Conservation (phyloP, 2,113 vertebrate species). For the Suncus etruscus region DNA sequence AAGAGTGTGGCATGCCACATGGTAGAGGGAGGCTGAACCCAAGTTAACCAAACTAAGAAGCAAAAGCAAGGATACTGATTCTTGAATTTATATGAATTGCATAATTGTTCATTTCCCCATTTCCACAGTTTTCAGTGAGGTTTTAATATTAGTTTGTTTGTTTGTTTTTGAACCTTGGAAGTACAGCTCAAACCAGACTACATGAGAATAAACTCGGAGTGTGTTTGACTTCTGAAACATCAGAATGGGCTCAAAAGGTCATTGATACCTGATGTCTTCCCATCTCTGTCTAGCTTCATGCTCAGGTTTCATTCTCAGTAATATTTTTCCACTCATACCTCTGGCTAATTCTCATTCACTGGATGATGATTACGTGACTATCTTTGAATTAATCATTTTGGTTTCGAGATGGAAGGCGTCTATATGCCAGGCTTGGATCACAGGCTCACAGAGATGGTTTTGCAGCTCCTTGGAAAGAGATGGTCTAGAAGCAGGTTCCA, state of each 20-base stretch:
- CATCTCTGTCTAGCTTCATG: background rate
- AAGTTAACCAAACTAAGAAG: background rate
- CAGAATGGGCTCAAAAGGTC: background rate
- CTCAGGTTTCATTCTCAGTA: background rate
- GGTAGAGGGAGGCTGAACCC: background rate
- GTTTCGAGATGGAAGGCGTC: too few relatives aligned
- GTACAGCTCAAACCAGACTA: slow-evolving; percentile 38
- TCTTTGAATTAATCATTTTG: background rate
- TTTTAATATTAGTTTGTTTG: slow-evolving; percentile 31
- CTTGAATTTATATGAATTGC: background rate
- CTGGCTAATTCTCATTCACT: background rate
- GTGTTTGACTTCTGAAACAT: slow-evolving; percentile 28
- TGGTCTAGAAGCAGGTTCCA: too few relatives aligned
- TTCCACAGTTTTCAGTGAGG: background rate
- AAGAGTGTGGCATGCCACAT: background rate
- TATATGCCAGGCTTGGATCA: too few relatives aligned
- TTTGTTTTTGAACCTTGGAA: slow-evolving; percentile 39
- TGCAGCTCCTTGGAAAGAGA: too few relatives aligned
- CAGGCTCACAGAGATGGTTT: too few relatives aligned
- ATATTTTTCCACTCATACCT: too few relatives aligned
- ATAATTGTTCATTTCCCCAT: background rate
- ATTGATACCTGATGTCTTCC: background rate
- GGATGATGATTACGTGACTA: background rate
- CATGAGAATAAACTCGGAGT: slow-evolving; percentile 15
- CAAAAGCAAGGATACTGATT: background rate